Percentiles rank a stretch among this genome's conserved stretches.
These are phyloP conservation scores for Intellagama lesueurii DNA, from an alignment of 2,797 vertebrate genomes.

Conservation along the genomic window DNA sequence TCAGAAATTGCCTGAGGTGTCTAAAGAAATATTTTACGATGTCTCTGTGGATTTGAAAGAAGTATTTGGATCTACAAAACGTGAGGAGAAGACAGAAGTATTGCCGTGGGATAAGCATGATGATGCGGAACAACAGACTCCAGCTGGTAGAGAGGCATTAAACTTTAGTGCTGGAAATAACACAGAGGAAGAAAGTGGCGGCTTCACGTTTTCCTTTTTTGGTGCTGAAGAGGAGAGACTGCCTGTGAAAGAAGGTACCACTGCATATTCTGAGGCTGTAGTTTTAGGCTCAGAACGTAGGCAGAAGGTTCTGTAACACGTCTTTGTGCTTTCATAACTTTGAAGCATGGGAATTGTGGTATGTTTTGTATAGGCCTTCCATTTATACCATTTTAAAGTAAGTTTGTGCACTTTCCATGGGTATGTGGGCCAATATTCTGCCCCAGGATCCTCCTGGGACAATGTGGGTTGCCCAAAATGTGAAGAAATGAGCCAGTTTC, in stretches of 20 bases:
- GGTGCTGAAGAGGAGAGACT: conserved; percentile 63
- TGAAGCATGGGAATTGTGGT: background rate
- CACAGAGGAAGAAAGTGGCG: conserved; percentile 36
- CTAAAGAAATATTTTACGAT: conserved; percentile 87
- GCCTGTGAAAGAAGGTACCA: conserved; percentile 78
- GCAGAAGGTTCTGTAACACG: background rate
- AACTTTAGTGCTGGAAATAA: background rate
- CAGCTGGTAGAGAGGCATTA: background rate
- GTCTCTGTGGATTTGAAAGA: conserved; percentile 86
- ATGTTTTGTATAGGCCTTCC: background rate
- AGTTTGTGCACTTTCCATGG: no score
- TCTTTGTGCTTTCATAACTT: background rate
- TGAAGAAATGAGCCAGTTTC: background rate
- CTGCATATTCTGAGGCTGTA: background rate
- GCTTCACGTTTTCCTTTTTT: conserved; percentile 94
- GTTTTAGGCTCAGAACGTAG: background rate
- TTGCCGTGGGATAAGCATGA: conserved; percentile 71
- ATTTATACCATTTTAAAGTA: background rate
- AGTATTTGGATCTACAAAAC: conserved; percentile 80
- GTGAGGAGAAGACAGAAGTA: conserved; percentile 43
- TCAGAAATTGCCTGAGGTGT: conserved; percentile 88
- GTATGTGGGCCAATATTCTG: no score
- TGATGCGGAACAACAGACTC: conserved; percentile 46
- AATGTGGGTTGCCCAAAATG: no score
- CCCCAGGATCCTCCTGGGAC: no score